These are phyloP conservation scores for Chloromyia formosa DNA, from an alignment of 2,888 invertebrate species.

Conservation along the genomic window DNA sequence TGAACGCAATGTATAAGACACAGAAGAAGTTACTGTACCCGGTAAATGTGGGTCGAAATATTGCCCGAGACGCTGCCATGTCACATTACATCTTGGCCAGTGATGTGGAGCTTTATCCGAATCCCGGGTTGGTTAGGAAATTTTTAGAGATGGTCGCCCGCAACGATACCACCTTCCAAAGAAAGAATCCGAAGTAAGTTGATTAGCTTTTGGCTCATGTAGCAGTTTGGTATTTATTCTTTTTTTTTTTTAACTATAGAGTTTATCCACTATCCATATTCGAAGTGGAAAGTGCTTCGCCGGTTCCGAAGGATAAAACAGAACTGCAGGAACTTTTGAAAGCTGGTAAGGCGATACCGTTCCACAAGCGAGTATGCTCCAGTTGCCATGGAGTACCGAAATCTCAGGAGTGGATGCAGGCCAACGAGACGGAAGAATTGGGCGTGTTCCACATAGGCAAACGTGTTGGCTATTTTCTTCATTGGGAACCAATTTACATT, in stretches of 20 bases:
- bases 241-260: too few relatives aligned
- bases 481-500: constrained; percentile 95
- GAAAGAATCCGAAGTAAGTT: constrained; percentile 66
- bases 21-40: constrained; percentile 86
- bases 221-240: not conserved
- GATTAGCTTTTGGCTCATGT: not conserved
- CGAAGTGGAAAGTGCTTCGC: constrained; percentile 76
- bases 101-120: constrained; percentile 91
- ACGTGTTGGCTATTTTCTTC: constrained; percentile 77
- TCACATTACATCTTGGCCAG: constrained; percentile 86
- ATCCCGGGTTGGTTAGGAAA: constrained; percentile 79
- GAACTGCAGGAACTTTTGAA: constrained; percentile 77
- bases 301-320: constrained; percentile 78
- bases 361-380: constrained; percentile 90
- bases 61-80: constrained; percentile 84
- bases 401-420: constrained; percentile 83
- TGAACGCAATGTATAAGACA: constrained; percentile 77
- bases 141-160: constrained; percentile 87
- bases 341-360: constrained; percentile 84
- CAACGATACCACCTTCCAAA: constrained; percentile 72
- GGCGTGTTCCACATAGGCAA: constrained; percentile 88
- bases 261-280: constrained; percentile 91
- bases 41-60: constrained; percentile 88
- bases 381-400: constrained; percentile 89
- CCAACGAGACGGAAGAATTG: constrained; percentile 73